A percentile compares a stretch with the other conserved stretches of the same genome.
phyloP scores from a whole-genome alignment of 1,140 invertebrate genomes.

The Apocrypta bakeri region DNA sequence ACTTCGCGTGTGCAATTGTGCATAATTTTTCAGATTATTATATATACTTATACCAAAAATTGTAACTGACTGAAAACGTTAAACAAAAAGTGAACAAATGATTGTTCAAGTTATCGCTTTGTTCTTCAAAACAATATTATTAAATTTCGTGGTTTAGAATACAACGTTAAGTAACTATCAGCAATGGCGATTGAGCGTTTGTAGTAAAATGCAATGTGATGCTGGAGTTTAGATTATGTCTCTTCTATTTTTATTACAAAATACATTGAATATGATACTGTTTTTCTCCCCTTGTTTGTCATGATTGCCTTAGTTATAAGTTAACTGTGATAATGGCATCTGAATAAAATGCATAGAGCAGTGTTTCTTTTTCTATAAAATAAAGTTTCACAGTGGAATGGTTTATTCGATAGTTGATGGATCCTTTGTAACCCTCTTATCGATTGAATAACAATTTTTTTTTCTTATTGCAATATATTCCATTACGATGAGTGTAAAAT shows the following conservation, averaged over 20 bases:
- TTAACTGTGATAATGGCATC: conserved; percentile 59
- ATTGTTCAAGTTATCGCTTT: not conserved
- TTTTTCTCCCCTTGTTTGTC: conserved; percentile 34
- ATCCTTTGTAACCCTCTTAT: not conserved
- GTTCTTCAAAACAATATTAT: not conserved
- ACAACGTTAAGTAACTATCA: conserved; percentile 13
- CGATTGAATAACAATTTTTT: not conserved
- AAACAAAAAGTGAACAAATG: conserved; percentile 9
- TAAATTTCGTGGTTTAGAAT: not conserved
- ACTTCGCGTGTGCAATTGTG: not conserved
- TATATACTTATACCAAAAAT: conserved; percentile 18
- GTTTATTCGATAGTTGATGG: not conserved
- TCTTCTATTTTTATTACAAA: conserved; percentile 47
- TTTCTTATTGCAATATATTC: too few relatives aligned
- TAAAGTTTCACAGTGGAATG: conserved; percentile 32
- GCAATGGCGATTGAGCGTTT: not conserved
- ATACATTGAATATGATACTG: conserved; percentile 38
- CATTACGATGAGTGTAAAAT: too few relatives aligned
- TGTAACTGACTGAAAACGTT: not conserved
- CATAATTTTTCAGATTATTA: not conserved
- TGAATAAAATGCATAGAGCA: conserved; percentile 36
- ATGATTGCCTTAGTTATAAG: conserved; percentile 52
- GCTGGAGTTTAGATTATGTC: conserved; percentile 25
- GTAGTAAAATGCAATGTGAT: conserved; percentile 30
- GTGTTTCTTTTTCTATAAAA: conserved; percentile 35